phyloP scores from a whole-genome alignment of 2,888 invertebrate genomes.

The Dermolepida albohirtum region DNA sequence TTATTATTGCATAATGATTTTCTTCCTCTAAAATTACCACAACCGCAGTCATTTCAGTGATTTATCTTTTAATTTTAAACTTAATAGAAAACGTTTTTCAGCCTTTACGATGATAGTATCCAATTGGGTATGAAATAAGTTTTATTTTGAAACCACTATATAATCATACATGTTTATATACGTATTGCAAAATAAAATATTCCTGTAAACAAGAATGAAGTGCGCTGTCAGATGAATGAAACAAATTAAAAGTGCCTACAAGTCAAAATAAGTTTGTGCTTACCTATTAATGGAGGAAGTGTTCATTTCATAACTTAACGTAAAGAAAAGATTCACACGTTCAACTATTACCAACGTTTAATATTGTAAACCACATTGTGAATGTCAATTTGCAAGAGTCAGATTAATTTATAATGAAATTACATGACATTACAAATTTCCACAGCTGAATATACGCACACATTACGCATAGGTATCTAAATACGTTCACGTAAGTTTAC shows the following conservation, averaged over 20 bases:
- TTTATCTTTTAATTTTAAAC: neutral
- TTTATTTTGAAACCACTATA: too few relatives aligned
- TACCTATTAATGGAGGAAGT: slow-evolving; percentile 17
- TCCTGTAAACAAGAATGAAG: too few relatives aligned
- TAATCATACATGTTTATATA: too few relatives aligned
- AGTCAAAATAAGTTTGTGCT: slow-evolving; percentile 9
- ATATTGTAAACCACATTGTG: too few relatives aligned
- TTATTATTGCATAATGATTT: slow-evolving; percentile 4
- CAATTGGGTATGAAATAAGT: neutral
- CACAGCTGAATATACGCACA: too few relatives aligned
- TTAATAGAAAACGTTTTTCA: neutral
- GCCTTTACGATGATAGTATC: neutral
- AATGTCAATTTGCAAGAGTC: too few relatives aligned
- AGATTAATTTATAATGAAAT: too few relatives aligned
- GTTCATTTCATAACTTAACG: slow-evolving; percentile 9
- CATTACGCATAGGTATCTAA: too few relatives aligned
- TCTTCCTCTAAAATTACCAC: slow-evolving; percentile 4
- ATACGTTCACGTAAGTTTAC: too few relatives aligned
- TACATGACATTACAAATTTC: too few relatives aligned
- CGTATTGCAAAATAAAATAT: neutral
- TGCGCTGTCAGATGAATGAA: neutral
- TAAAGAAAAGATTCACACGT: neutral
- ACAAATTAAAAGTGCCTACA: neutral
- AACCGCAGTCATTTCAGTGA: neutral
- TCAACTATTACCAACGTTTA: too few relatives aligned